These are phyloP conservation scores for Pipra filicauda DNA, from an alignment of 2,113 vertebrate genomes.

Conservation along the genomic window DNA sequence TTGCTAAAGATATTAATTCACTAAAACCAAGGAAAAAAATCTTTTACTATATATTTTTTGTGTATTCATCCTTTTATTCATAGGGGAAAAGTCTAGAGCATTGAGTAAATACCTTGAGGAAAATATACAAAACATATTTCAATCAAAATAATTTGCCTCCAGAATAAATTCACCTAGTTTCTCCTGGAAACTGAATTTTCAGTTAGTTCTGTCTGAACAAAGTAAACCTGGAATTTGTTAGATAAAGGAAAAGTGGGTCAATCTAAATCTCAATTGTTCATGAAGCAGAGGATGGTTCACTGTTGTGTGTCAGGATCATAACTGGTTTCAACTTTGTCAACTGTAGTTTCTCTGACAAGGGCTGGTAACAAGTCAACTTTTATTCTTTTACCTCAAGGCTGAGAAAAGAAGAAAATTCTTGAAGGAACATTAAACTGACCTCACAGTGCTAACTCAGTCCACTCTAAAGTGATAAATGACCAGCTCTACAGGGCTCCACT, in stretches of 20 bases:
- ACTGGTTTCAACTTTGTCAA: neutral
- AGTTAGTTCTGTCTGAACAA: neutral
- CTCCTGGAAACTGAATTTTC: neutral
- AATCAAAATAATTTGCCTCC: neutral
- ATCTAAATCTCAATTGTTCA: neutral
- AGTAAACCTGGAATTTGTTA: neutral
- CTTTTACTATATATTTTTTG: neutral
- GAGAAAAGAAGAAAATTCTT: neutral
- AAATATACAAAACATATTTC: neutral
- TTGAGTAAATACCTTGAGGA: neutral
- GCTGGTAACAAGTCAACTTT: neutral
- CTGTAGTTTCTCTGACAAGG: neutral
- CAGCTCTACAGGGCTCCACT: neutral
- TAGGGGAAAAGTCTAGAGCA: neutral
- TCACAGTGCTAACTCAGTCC: constrained; percentile 1
- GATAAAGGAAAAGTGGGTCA: constrained; percentile 2
- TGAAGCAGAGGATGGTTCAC: neutral
- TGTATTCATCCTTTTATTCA: neutral
- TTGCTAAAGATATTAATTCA: neutral
- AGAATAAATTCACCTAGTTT: neutral
- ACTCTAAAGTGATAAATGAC: constrained; percentile 9
- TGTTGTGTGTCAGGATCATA: neutral
- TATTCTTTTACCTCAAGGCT: neutral
- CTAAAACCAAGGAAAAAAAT: neutral
- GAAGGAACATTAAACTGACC: constrained; percentile 12